Evolutionary conservation across 2,888 invertebrate genomes (phyloP), one percentile per base, ranked within the genome.

Genomic region (Lottia gigantea): DNA sequence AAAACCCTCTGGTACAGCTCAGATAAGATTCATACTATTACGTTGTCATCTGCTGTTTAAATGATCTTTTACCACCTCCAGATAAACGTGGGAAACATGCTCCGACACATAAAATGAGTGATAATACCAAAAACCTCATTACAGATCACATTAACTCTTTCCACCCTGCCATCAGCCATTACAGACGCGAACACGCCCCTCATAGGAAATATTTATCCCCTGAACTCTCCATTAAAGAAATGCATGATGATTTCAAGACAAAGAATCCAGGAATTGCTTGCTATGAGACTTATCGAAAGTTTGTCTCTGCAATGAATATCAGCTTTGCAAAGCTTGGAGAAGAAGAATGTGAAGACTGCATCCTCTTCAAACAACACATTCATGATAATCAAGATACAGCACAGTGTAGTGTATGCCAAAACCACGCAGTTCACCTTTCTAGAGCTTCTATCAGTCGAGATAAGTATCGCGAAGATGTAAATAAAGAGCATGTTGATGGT

Each of bases 321-420:
- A 67, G 67, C 26, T 67, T 67, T 67, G 49, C 67, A 6, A 26
- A 23, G 26, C 45, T 67, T 0, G 67, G 67, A n/a, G 19, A 46
- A n/a, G 55, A 67, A 67, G 67, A 67, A 46, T 67, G 67, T 46
- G 55, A 67, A 55, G 49, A 16, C 16, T 67, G 67, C 49, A 67
- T 47, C 19, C 46, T 23, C 19, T 26, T 49, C 67, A n/a, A 15
- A 0, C 16, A 40, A 64, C 64, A 64, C 64, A 55, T 12, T n/a
- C n/a, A 55, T 23, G 6, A 16, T 45, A 12, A 26, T 11, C 19
- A 14, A 8, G 45, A 63, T 40, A 26, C 25, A 31, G n/a, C n/a
- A n/a, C n/a, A 45, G 8, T 63, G 26, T 63, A 26, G 14, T 2
- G 11, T 23, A n/a, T 40, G 26, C n/a, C n/a, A 23, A 26, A 63